Percentiles rank a stretch among this genome's conserved stretches.
phyloP scores from a whole-genome alignment of 2,888 invertebrate species.

The Plusia festucae region DNA sequence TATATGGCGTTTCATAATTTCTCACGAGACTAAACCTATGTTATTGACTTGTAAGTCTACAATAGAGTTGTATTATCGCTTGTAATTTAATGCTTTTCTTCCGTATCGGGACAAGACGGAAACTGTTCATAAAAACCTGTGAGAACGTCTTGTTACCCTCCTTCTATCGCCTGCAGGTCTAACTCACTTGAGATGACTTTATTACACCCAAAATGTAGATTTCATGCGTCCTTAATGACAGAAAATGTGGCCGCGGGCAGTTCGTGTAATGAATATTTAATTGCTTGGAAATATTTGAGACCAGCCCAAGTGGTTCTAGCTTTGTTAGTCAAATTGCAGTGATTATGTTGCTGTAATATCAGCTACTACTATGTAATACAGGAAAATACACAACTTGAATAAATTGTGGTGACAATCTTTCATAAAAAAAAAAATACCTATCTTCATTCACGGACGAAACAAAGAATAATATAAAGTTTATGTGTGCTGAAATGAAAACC shows the following conservation, averaged over 20 bases:
- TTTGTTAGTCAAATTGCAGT: conserved; percentile 74
- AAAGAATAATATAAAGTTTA: too few species aligned
- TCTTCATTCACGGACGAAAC: too few species aligned
- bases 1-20: not conserved
- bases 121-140: conserved; percentile 9
- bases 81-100: not conserved
- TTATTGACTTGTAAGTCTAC: not conserved
- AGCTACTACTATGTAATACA: conserved; percentile 9
- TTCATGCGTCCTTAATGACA: conserved; percentile 80
- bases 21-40: not conserved
- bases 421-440: too few species aligned
- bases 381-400: conserved; percentile 3
- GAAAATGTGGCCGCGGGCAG: conserved; percentile 73
- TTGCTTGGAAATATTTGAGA: conserved; percentile 80
- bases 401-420: not conserved
- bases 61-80: not conserved
- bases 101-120: not conserved
- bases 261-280: conserved; percentile 85
- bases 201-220: conserved; percentile 65
- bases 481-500: too few species aligned
- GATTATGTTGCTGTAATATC: conserved; percentile 27
- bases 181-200: conserved; percentile 53
- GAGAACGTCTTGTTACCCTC: conserved; percentile 20
- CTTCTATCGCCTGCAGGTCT: conserved; percentile 40
- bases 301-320: conserved; percentile 64